Evolutionary conservation across 2,797 vertebrate genomes (phyloP).

Genomic region (Malurus leucopterus): DNA sequence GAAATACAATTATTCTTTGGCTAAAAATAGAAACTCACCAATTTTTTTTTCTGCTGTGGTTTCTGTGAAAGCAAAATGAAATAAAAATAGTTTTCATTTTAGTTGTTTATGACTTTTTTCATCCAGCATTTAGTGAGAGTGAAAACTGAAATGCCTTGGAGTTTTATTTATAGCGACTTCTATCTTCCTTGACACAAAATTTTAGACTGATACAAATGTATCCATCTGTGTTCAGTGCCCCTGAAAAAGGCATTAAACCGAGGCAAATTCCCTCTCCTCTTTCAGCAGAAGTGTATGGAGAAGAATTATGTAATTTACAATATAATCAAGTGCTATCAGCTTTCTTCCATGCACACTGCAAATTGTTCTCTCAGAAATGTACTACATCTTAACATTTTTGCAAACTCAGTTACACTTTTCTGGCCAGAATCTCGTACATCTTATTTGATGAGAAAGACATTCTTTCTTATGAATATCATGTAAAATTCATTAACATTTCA

Average conservation of each 20-base stretch:
- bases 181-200: background rate
- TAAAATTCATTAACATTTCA: constrained; percentile 30
- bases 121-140: background rate
- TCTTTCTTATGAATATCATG: constrained; percentile 7
- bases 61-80: background rate
- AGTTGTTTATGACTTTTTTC: background rate
- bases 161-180: constrained; percentile 12
- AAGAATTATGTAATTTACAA: background rate
- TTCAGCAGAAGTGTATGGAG: background rate
- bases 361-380: constrained; percentile 11
- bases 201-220: background rate
- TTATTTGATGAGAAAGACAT: constrained; percentile 8
- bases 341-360: background rate
- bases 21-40: background rate
- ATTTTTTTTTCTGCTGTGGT: background rate
- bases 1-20: background rate
- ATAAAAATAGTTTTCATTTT: background rate
- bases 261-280: background rate
- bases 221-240: background rate
- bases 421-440: background rate
- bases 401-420: constrained; percentile 20
- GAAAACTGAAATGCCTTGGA: background rate
- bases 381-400: background rate
- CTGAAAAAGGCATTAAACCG: background rate
- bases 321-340: background rate